phyloP scores from a whole-genome alignment of 1,140 invertebrate species.

The Ceratitis capitata region DNA sequence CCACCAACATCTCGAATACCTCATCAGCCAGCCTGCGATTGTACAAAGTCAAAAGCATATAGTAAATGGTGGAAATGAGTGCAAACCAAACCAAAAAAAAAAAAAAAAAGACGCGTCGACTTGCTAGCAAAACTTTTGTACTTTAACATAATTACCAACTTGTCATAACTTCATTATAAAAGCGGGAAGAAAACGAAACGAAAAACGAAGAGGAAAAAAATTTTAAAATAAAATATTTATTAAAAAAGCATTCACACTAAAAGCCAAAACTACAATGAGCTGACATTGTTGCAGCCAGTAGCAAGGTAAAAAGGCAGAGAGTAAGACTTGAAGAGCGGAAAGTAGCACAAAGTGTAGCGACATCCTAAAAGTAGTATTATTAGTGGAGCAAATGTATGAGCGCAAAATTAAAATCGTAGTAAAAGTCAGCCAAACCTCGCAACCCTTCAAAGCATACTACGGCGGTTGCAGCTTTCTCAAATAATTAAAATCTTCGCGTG shows the following conservation, averaged over 20 bases:
- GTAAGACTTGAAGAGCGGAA: too few species aligned
- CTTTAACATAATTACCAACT: conserved; percentile 37
- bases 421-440: background rate
- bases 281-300: background rate
- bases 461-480: background rate
- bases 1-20: too few species aligned
- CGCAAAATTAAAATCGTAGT: background rate
- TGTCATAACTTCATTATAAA: conserved; percentile 14
- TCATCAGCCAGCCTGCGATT: background rate
- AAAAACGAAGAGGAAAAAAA: background rate
- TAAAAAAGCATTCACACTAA: background rate
- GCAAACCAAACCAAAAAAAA: background rate
- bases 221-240: background rate
- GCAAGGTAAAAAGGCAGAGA: background rate
- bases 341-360: background rate
- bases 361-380: background rate
- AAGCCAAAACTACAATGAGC: background rate
- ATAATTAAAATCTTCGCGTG: background rate
- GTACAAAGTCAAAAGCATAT: background rate
- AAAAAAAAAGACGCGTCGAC: background rate
- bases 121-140: conserved; percentile 17
- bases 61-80: background rate
- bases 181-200: too few species aligned
- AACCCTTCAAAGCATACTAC: too few species aligned
- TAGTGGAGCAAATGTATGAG: conserved; percentile 14